Percentiles rank a stretch among this genome's conserved stretches.
These are phyloP conservation scores for Tanypteryx hageni DNA, from an alignment of 2,888 invertebrate genomes.

Conservation along the genomic window DNA sequence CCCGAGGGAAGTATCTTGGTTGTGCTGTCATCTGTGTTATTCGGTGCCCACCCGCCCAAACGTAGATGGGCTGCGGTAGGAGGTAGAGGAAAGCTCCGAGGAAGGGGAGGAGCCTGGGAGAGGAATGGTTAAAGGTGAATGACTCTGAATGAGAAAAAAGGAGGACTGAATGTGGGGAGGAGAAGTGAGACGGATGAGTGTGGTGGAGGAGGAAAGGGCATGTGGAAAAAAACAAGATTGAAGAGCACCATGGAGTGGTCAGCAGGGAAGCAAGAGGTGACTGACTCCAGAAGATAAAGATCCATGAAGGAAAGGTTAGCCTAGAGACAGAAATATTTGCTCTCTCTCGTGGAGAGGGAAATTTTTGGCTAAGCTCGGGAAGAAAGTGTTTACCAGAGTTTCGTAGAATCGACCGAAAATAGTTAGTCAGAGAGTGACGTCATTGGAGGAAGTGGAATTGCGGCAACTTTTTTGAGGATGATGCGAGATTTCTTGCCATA, in stretches of 20 bases:
- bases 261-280: slow-evolving; percentile 10
- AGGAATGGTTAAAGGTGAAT: slow-evolving; percentile 38
- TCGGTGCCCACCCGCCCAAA: background rate
- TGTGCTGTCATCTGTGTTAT: too few species aligned
- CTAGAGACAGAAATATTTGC: background rate
- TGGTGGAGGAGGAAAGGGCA: background rate
- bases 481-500: too few species aligned
- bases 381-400: background rate
- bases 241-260: slow-evolving; percentile 49
- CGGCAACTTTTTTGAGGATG: too few species aligned
- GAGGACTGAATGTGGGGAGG: background rate
- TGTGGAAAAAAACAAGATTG: slow-evolving; percentile 29
- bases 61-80: background rate
- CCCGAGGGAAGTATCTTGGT: too few species aligned
- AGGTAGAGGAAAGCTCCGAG: background rate
- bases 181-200: slow-evolving; percentile 9
- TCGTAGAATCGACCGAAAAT: too few species aligned
- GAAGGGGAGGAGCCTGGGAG: background rate
- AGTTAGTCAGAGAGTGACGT: too few species aligned
- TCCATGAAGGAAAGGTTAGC: background rate
- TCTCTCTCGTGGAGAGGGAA: background rate
- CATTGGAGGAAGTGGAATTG: too few species aligned
- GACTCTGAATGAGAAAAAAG: slow-evolving; percentile 36
- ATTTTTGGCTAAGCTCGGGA: background rate
- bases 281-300: slow-evolving; percentile 28